These are phyloP conservation scores for Trachemys scripta DNA, from an alignment of 2,113 vertebrate species.

Conservation along the genomic window DNA sequence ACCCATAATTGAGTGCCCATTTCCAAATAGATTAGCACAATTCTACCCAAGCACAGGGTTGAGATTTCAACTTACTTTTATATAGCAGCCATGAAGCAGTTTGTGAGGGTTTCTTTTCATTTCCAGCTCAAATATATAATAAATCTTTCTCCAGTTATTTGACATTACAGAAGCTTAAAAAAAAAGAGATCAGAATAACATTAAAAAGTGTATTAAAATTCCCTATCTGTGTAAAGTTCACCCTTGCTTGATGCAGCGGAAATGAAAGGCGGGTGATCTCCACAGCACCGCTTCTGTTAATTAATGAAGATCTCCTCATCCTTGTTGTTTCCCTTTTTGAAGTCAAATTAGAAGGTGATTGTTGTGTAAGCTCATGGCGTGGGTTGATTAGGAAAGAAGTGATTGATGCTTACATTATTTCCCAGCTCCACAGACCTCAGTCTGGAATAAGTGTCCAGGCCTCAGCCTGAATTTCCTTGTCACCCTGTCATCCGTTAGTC, in stretches of 20 bases:
- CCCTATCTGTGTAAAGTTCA: not conserved
- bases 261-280: not conserved
- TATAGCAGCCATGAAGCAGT: not conserved
- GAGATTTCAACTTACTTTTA: not conserved
- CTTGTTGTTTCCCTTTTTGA: not conserved
- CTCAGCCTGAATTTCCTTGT: not conserved
- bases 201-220: not conserved
- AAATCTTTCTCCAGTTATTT: not conserved
- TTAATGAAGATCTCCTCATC: fast-evolving
- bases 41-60: fast-evolving
- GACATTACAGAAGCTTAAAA: not conserved
- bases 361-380: not conserved
- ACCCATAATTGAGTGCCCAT: not conserved
- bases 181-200: not conserved
- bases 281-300: not conserved
- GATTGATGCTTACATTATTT: not conserved
- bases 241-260: not conserved
- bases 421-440: not conserved
- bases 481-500: not conserved
- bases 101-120: not conserved
- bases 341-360: not conserved
- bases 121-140: fast-evolving
- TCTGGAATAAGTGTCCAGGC: not conserved
- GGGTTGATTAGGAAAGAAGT: not conserved
- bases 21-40: not conserved